phyloP scores from a whole-genome alignment of 2,113 vertebrate genomes.

The Connochaetes taurinus region DNA sequence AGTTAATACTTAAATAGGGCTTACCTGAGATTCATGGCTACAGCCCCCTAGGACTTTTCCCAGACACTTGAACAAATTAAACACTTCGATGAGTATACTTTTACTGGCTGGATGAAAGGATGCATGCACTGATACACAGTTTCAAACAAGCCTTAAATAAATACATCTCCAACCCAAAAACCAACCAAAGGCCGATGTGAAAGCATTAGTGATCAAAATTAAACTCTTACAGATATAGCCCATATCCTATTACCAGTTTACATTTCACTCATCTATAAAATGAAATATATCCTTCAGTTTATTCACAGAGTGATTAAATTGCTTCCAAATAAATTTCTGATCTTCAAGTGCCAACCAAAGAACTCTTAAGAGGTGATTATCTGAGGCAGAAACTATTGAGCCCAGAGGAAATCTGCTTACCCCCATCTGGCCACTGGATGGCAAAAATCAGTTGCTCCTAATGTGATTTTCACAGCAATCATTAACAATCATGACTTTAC shows the following conservation, averaged over 20 bases:
- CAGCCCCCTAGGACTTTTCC: not conserved
- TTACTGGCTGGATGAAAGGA: not conserved
- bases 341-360: conserved; percentile 43
- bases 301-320: conserved; percentile 48
- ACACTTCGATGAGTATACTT: not conserved
- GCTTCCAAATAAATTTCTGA: conserved; percentile 41
- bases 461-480: conserved; percentile 18
- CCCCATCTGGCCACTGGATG: conserved; percentile 18
- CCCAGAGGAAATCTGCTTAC: conserved; percentile 36
- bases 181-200: not conserved
- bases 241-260: conserved; percentile 47
- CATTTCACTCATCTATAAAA: conserved; percentile 49
- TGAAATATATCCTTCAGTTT: conserved; percentile 30
- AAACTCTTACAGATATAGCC: not conserved
- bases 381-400: conserved; percentile 35
- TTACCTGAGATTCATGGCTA: not conserved
- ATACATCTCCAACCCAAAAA: not conserved
- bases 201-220: conserved; percentile 27
- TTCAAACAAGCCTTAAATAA: conserved; percentile 6
- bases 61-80: not conserved
- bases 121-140: not conserved
- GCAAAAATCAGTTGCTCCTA: conserved; percentile 11
- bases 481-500: not conserved
- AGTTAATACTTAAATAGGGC: not conserved
- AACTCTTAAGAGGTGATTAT: conserved; percentile 39